phyloP scores from a whole-genome alignment of 2,888 invertebrate genomes.

The Pseudococcus longispinus region DNA sequence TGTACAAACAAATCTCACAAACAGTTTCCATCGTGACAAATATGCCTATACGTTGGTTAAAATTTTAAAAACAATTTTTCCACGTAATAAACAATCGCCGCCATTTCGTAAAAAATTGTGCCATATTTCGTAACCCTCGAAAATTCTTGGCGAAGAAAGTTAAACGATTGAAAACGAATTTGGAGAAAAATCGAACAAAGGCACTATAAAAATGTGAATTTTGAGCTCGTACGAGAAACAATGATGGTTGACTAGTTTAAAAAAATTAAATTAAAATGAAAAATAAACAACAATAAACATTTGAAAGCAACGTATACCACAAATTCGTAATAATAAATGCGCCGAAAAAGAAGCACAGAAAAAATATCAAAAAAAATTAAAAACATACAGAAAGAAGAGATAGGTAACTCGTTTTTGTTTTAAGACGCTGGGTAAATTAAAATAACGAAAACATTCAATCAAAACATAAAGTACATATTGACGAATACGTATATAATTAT shows the following conservation, averaged over 20 bases:
- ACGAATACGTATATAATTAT: not conserved
- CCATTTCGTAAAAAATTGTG: not conserved
- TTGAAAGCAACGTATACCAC: constrained; percentile 21
- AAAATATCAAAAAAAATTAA: constrained; percentile 13
- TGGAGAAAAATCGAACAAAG: not conserved
- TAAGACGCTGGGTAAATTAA: constrained; percentile 12
- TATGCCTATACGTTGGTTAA: not conserved
- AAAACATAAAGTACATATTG: not conserved
- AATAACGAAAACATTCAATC: not conserved
- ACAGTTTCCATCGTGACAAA: not conserved
- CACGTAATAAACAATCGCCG: not conserved
- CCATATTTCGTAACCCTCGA: not conserved
- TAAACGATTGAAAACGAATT: not conserved
- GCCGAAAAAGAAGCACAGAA: not conserved
- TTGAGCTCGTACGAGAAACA: not conserved
- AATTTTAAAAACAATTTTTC: constrained; percentile 29
- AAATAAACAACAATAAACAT: not conserved
- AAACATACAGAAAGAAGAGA: not conserved
- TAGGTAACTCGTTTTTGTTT: constrained; percentile 22
- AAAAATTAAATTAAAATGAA: not conserved
- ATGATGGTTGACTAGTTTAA: not conserved
- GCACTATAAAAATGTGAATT: not conserved
- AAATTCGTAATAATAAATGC: not conserved
- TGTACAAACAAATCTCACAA: constrained; percentile 7
- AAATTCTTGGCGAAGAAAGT: not conserved